Evolutionary conservation across 2,113 vertebrate genomes (phyloP).

Genomic region (Microtus pennsylvanicus): DNA sequence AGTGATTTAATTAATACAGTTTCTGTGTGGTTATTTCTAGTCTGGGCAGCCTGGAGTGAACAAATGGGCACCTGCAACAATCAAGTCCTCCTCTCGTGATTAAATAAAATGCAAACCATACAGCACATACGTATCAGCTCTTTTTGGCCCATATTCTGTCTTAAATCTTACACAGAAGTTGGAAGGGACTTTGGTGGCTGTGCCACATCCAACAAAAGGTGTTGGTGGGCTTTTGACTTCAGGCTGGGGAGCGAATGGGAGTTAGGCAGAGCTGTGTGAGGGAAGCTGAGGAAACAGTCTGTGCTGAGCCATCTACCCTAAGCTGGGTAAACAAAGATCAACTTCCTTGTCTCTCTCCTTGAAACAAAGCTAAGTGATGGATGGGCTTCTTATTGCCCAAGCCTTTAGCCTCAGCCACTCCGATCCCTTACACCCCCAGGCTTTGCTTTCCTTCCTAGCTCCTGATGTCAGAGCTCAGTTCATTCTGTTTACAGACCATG

Average conservation of each 20-base stretch:
- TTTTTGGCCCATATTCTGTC: not conserved
- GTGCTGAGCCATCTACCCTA: not conserved
- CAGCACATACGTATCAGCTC: not conserved
- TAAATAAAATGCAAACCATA: constrained; percentile 41
- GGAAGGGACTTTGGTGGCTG: not conserved
- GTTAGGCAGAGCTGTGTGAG: not conserved
- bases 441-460: not conserved
- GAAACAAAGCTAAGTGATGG: not conserved
- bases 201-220: not conserved
- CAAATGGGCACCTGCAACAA: too few species aligned
- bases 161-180: constrained; percentile 7
- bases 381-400: not conserved
- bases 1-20: too few species aligned
- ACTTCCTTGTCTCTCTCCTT: constrained; percentile 23
- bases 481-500: not conserved
- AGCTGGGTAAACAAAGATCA: not conserved
- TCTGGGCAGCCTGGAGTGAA: too few species aligned
- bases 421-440: not conserved
- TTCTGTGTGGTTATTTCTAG: too few species aligned
- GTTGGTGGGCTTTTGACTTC: not conserved
- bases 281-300: not conserved
- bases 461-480: not conserved
- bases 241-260: not conserved
- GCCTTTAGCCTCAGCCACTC: not conserved
- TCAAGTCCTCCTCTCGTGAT: constrained; percentile 28